Percentiles rank a stretch among this genome's conserved stretches.
phyloP scores from a whole-genome alignment of 2,113 vertebrate species.

The Thalassarche chlororhynchos region DNA sequence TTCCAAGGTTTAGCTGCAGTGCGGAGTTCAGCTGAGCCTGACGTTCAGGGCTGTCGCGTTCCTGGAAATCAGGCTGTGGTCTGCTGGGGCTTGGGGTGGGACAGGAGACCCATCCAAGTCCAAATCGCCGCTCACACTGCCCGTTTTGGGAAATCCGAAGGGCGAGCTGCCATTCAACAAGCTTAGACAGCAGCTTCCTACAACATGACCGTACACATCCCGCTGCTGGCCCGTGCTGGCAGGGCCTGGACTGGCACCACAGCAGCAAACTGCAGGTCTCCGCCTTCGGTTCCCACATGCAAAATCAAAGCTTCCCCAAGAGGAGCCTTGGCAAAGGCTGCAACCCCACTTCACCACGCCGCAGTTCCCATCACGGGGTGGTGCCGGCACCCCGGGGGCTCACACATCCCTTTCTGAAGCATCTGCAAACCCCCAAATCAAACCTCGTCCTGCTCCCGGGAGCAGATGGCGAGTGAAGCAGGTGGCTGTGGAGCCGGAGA shows the following conservation, averaged over 20 bases:
- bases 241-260: rapidly evolving
- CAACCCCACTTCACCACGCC: rapidly evolving
- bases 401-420: not conserved
- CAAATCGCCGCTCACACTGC: rapidly evolving
- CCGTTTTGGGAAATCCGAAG: not conserved
- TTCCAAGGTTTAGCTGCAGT: not conserved
- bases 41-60: not conserved
- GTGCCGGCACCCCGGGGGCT: not conserved
- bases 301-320: not conserved
- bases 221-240: rapidly evolving
- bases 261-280: not conserved
- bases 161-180: not conserved
- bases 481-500: not conserved
- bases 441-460: rapidly evolving
- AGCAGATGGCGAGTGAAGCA: rapidly evolving
- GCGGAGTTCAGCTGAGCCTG: not conserved
- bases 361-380: not conserved
- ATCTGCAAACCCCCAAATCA: not conserved
- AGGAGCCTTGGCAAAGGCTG: not conserved
- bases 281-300: not conserved
- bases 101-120: not conserved
- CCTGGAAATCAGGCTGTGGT: not conserved
- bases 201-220: not conserved
- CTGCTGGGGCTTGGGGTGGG: not conserved
- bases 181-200: not conserved